Percentiles rank a stretch among this genome's conserved stretches.
These are phyloP conservation scores for Corythucha ciliata DNA, from an alignment of 2,888 invertebrate genomes.

Conservation along the genomic window DNA sequence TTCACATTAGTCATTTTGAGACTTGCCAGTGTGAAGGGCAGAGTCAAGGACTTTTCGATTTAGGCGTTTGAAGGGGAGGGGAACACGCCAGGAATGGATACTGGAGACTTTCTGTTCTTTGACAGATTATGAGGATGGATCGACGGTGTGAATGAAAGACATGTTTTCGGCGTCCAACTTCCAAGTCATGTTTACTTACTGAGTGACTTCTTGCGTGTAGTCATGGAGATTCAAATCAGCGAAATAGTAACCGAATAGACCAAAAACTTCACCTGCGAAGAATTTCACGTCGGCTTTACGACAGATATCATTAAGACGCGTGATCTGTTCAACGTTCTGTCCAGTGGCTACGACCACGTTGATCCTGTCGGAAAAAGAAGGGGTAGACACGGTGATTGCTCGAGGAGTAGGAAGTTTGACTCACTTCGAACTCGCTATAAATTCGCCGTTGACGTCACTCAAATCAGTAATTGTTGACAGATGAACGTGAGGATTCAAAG, in stretches of 20 bases:
- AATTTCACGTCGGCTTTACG: conserved; percentile 68
- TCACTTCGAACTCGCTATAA: conserved; percentile 1
- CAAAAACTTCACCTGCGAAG: conserved; percentile 85
- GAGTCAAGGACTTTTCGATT: no score
- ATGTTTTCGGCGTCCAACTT: no score
- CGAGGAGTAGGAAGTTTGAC: background rate
- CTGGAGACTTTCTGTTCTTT: no score
- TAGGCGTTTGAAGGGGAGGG: no score
- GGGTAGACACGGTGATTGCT: background rate
- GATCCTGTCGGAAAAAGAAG: conserved; percentile 43
- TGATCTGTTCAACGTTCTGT: conserved; percentile 58
- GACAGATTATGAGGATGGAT: no score
- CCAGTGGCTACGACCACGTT: conserved; percentile 78
- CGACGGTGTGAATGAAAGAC: no score
- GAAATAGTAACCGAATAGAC: conserved; percentile 84
- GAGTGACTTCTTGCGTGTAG: conserved; percentile 17
- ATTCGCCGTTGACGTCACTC: conserved; percentile 15
- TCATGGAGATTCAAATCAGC: conserved; percentile 61
- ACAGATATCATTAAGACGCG: conserved; percentile 67
- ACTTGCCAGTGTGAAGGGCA: no score
- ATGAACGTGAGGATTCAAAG: conserved; percentile 88
- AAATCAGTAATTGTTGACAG: conserved; percentile 46
- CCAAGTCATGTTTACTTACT: no score
- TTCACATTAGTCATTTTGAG: no score
- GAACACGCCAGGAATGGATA: no score